Evolutionary conservation across 92 coral and sea anemone genomes (phyloP).

Genomic region (Zoanthus sociatus): DNA sequence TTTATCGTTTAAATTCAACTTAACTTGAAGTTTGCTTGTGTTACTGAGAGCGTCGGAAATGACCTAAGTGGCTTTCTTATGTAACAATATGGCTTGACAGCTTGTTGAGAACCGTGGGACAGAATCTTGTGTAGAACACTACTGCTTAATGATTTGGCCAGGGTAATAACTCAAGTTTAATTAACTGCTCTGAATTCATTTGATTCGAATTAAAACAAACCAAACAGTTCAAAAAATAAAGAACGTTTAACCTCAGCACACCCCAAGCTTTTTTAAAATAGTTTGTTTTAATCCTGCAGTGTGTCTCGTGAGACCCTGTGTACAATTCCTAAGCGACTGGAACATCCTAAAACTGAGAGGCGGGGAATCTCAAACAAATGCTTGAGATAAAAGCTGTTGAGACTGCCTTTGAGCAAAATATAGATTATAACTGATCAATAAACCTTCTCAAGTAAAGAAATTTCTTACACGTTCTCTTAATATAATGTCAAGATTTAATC

Average conservation of each 20-base stretch:
- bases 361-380: slow-evolving; percentile 18
- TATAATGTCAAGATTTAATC: neutral
- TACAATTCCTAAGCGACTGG: slow-evolving; percentile 10
- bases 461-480: neutral
- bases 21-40: neutral
- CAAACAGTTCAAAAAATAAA: neutral
- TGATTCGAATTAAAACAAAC: slow-evolving; percentile 18
- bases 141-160: neutral
- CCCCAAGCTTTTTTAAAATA: slow-evolving; percentile 19
- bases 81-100: slow-evolving; percentile 36
- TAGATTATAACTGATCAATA: neutral
- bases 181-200: slow-evolving; percentile 1
- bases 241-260: neutral
- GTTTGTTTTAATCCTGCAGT: slow-evolving; percentile 19
- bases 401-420: neutral
- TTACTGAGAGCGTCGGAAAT: neutral
- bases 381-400: neutral
- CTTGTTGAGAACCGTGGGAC: slow-evolving; percentile 32
- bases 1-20: neutral
- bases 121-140: neutral
- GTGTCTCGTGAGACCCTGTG: slow-evolving; percentile 31
- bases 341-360: slow-evolving; percentile 4
- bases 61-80: neutral
- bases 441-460: neutral
- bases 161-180: neutral